Conservation (phyloP, 2,113 vertebrate genomes). For the Pseudorasbora parva region DNA sequence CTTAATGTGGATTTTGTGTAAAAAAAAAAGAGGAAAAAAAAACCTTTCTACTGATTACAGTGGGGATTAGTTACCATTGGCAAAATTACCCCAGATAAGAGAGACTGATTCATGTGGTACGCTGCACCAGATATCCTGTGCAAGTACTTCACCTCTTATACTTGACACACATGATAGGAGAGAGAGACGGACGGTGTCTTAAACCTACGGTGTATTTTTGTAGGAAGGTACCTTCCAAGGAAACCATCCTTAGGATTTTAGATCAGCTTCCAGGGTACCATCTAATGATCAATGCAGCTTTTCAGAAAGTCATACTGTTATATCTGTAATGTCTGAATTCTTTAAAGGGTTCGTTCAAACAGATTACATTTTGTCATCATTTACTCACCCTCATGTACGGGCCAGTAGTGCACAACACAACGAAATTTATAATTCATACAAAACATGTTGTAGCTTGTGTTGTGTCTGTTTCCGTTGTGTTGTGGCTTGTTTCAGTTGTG, state of each 20-base stretch:
- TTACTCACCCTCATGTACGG: too few species aligned
- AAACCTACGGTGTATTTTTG: background rate
- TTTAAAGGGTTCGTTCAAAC: too few species aligned
- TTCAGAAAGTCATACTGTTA: too few species aligned
- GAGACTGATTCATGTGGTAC: slow-evolving; percentile 72
- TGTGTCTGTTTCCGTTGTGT: too few species aligned
- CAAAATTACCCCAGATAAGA: slow-evolving; percentile 67
- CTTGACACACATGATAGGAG: slow-evolving; percentile 60
- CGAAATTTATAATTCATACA: too few species aligned
- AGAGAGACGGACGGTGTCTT: background rate
- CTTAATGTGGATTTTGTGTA: background rate
- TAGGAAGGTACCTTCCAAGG: background rate
- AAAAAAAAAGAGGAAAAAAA: too few species aligned
- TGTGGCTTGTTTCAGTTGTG: too few species aligned
- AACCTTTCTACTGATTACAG: slow-evolving; percentile 56
- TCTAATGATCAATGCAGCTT: background rate
- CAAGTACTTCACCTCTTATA: slow-evolving; percentile 59
- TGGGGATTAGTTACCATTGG: slow-evolving; percentile 59
- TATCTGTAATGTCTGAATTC: too few species aligned
- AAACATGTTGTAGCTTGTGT: too few species aligned
- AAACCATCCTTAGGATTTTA: background rate
- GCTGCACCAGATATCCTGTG: slow-evolving; percentile 61
- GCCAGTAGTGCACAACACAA: too few species aligned
- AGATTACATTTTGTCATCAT: too few species aligned
- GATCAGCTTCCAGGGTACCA: background rate